Evolutionary conservation across 2,888 invertebrate species (phyloP).

Genomic region (Zhengitettix transpicula): DNA sequence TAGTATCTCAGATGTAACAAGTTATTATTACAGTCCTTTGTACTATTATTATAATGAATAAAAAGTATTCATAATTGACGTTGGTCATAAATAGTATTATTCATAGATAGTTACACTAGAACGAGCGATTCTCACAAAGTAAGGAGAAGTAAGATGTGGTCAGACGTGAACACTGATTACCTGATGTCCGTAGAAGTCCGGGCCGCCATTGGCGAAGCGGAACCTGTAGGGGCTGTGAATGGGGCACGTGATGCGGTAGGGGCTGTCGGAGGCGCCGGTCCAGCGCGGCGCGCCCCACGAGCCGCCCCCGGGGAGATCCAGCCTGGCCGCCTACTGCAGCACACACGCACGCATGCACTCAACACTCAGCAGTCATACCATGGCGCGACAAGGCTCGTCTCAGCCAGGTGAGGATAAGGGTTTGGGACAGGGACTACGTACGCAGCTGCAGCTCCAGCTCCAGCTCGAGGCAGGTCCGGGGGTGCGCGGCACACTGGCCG

Average conservation of each 20-base stretch:
- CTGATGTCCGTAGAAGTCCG: constrained; percentile 27
- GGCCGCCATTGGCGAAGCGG: constrained; percentile 34
- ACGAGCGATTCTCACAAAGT: too few species aligned
- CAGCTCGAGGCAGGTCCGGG: neutral
- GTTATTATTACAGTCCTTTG: too few species aligned
- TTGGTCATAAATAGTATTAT: too few species aligned
- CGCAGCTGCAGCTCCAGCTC: neutral
- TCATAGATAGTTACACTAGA: too few species aligned
- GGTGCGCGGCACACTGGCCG: neutral
- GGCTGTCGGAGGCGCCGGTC: constrained; percentile 6
- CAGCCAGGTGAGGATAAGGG: neutral
- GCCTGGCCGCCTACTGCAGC: too few species aligned
- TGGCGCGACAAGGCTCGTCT: neutral
- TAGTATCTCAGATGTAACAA: too few species aligned
- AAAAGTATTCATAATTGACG: too few species aligned
- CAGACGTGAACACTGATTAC: neutral
- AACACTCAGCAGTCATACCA: too few species aligned
- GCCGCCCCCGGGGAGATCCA: neutral
- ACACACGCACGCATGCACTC: too few species aligned
- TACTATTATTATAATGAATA: too few species aligned
- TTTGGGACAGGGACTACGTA: neutral
- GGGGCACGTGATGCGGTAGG: constrained; percentile 39
- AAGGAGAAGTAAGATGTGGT: too few species aligned
- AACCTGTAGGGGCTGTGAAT: constrained; percentile 61
- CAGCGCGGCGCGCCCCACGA: neutral